These are phyloP conservation scores for Diarsia dahlii DNA, from an alignment of 2,888 invertebrate genomes.

Conservation along the genomic window DNA sequence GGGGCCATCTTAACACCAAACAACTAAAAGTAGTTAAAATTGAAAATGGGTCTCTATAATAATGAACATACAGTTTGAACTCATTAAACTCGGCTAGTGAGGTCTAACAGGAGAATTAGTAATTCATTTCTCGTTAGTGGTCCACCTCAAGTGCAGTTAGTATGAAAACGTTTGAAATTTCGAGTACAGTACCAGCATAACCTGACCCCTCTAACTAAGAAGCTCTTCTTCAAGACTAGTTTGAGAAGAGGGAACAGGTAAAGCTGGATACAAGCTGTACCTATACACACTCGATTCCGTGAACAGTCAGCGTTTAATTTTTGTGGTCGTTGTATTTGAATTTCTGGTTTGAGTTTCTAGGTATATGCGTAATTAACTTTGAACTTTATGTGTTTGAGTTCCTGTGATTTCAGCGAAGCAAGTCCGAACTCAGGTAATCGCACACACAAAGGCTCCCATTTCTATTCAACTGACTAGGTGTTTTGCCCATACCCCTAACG, in stretches of 20 bases:
- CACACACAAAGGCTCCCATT: too few species aligned
- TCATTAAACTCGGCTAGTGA: slow-evolving; percentile 32
- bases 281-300: background rate
- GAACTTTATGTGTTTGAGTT: background rate
- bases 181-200: too few species aligned
- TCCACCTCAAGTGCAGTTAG: slow-evolving; percentile 22
- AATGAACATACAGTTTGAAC: slow-evolving; percentile 6
- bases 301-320: slow-evolving; percentile 7
- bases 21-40: slow-evolving; percentile 33
- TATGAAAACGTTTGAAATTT: background rate
- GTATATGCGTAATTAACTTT: background rate
- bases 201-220: too few species aligned
- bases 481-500: too few species aligned
- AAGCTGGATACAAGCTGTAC: too few species aligned
- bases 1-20: slow-evolving; percentile 3
- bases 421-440: too few species aligned
- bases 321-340: background rate
- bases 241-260: too few species aligned
- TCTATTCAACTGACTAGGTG: too few species aligned
- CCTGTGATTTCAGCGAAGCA: background rate
- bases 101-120: slow-evolving; percentile 43
- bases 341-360: background rate
- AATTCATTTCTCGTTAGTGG: slow-evolving; percentile 45
- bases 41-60: slow-evolving; percentile 23
- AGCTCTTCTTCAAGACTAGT: too few species aligned